Evolutionary conservation across 1,140 invertebrate genomes (phyloP), one percentile per base, ranked within the genome.

Genomic region (Achatina immaculata): DNA sequence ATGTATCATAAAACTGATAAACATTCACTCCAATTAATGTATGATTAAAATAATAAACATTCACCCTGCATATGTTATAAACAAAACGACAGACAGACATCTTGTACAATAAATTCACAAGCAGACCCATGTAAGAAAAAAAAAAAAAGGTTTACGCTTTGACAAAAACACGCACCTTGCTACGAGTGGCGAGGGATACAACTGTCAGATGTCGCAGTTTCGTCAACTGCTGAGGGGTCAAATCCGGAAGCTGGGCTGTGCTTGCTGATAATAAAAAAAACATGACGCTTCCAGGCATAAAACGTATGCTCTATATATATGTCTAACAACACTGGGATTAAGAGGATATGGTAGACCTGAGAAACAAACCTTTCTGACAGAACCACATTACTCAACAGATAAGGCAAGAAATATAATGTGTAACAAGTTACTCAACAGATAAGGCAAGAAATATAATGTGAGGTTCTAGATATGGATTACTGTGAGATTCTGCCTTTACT

Each of bases 121-220:
- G n/a, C n/a, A n/a, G n/a, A n/a, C n/a, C n/a, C n/a, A n/a, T n/a
- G n/a, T n/a, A n/a, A n/a, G n/a, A n/a, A n/a, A n/a, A n/a, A n/a
- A n/a, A n/a, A n/a, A n/a, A n/a, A n/a, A n/a, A n/a, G n/a, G n/a
- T n/a, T n/a, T n/a, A n/a, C n/a, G n/a, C n/a, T n/a, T n/a, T n/a
- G n/a, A n/a, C n/a, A n/a, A n/a, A n/a, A n/a, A n/a, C n/a, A n/a
- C 66, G 71, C 90, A 94, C 93, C 90, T 97, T 98, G 55, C 94
- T 94, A 89, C 96, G 95, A 51, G 96, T 97, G 36, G 97, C 97
- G 81, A 99, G 91, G 14, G 96, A 96, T n/a, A 98, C 96, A 82
- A 99, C 97, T 0, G 97, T 99, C 73, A 99, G 92, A 90, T 99
- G 96, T 87, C 98, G 94, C 2, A 99, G 92, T 91, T 99, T 99